A percentile compares a stretch with the other conserved stretches of the same genome.
Evolutionary conservation across 2,797 vertebrate genomes (phyloP).

Genomic region (Coregonus suidteri): DNA sequence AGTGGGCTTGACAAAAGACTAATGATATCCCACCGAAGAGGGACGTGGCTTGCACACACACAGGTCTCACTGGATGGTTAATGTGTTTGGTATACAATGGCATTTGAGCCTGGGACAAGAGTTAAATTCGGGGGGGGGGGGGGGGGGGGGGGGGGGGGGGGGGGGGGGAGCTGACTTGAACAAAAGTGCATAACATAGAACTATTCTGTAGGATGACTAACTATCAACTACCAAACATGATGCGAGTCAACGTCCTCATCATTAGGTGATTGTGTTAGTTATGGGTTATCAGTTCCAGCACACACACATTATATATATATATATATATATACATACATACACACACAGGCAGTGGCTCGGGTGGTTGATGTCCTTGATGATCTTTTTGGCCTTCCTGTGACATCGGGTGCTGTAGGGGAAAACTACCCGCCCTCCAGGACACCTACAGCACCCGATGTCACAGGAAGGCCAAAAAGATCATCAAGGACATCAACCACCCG

Average conservation of each 20-base stretch:
- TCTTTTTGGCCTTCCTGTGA: too few relatives aligned
- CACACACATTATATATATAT: too few relatives aligned
- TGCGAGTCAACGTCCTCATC: not conserved
- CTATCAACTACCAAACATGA: not conserved
- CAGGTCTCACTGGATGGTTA: conserved; percentile 49
- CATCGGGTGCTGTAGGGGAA: too few relatives aligned
- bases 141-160: too few relatives aligned
- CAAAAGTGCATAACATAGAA: not conserved
- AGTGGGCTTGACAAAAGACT: conserved; percentile 53
- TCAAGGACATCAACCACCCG: too few relatives aligned
- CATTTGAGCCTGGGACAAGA: not conserved
- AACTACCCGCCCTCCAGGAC: too few relatives aligned
- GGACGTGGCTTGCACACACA: conserved; percentile 6
- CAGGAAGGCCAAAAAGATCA: too few relatives aligned
- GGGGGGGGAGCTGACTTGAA: too few relatives aligned
- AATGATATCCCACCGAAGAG: conserved; percentile 47
- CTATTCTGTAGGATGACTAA: conserved; percentile 1
- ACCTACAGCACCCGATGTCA: too few relatives aligned
- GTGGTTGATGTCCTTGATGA: too few relatives aligned
- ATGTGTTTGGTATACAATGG: conserved; percentile 29
- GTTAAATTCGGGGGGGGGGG: not conserved
- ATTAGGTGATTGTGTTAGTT: not conserved
- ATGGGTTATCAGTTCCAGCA: not conserved
- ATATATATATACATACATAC: too few relatives aligned
- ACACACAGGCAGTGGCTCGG: too few relatives aligned